A percentile compares a stretch with the other conserved stretches of the same genome.
Evolutionary conservation across 1,140 invertebrate genomes (phyloP).

Genomic region (Ridgeia piscesae): DNA sequence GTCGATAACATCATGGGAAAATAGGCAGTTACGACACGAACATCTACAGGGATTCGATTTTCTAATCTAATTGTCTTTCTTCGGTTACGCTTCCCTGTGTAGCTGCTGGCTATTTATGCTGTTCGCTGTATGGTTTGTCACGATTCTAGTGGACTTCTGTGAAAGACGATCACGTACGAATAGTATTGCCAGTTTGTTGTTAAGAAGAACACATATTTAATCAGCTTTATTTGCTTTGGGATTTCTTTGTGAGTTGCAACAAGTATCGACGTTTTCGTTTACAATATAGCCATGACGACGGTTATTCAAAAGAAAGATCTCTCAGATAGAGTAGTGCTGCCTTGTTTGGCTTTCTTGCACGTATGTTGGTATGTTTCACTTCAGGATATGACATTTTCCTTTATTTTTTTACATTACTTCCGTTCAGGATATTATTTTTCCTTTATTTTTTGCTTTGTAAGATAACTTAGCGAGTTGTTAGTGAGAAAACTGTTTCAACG

Average conservation of each 20-base stretch:
- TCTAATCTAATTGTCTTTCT: not conserved
- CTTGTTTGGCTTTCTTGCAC: not conserved
- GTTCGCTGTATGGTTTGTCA: not conserved
- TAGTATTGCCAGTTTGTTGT: not conserved
- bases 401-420: no score
- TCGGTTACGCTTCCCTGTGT: not conserved
- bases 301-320: not conserved
- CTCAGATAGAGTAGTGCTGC: not conserved
- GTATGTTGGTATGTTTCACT: not conserved
- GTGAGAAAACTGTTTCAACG: no score
- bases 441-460: no score
- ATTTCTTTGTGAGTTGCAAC: not conserved
- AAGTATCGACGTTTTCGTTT: not conserved
- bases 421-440: no score
- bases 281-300: not conserved
- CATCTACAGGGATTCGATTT: not conserved
- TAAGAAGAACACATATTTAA: not conserved
- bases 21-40: no score
- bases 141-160: not conserved
- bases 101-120: not conserved
- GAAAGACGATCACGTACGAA: not conserved
- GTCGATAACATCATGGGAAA: not conserved
- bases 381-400: not conserved
- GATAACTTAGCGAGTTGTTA: no score
- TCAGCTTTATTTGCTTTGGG: not conserved